Conservation (phyloP, 2,888 invertebrate genomes). For the Synanthedon andrenaeformis region DNA sequence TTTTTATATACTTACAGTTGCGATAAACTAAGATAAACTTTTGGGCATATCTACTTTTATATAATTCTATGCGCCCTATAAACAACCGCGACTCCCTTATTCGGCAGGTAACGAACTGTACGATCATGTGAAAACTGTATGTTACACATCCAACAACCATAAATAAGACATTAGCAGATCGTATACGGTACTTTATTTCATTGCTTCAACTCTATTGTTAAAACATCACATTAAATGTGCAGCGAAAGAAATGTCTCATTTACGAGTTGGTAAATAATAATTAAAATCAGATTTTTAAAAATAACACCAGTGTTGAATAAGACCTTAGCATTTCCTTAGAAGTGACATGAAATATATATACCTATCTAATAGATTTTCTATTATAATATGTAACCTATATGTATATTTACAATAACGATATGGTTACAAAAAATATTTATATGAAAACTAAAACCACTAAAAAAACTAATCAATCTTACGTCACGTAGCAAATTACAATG, state of each 20-base stretch:
- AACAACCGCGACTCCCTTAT: slow-evolving; percentile 28
- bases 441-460: slow-evolving; percentile 18
- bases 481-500: slow-evolving; percentile 16
- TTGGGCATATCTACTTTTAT: slow-evolving; percentile 11
- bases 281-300: too few species aligned
- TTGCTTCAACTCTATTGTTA: slow-evolving; percentile 42
- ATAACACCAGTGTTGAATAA: too few species aligned
- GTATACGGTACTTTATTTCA: slow-evolving; percentile 42
- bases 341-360: too few species aligned
- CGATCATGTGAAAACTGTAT: slow-evolving; percentile 64
- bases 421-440: too few species aligned
- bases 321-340: too few species aligned
- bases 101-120: slow-evolving; percentile 38
- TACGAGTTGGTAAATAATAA: too few species aligned
- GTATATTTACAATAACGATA: slow-evolving; percentile 14
- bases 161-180: slow-evolving; percentile 68
- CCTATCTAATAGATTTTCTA: too few species aligned
- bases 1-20: too few species aligned
- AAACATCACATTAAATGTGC: background rate
- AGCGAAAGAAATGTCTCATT: too few species aligned
- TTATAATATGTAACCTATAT: too few species aligned
- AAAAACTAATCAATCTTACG: slow-evolving; percentile 21
- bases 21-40: background rate
- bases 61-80: slow-evolving; percentile 22
- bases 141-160: slow-evolving; percentile 47